Conservation (phyloP, 2,797 vertebrate genomes). For the Catharus ustulatus region DNA sequence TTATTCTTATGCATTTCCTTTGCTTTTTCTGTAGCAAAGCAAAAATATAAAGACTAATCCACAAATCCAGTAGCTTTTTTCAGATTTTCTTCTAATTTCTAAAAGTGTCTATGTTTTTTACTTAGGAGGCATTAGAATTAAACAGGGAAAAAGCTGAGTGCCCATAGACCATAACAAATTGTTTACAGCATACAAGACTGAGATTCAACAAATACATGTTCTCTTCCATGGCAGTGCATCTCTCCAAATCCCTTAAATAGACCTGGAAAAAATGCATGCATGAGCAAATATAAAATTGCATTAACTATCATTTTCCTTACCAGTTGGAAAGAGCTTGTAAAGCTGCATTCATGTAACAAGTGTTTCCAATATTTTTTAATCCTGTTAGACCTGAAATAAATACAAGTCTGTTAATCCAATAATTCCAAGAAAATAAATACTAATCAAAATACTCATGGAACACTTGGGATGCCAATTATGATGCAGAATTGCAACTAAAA, state of each 20-base stretch:
- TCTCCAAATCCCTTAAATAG: background rate
- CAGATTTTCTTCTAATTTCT: background rate
- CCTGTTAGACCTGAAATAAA: conserved; percentile 90
- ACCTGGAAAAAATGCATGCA: background rate
- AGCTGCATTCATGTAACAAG: conserved; percentile 99
- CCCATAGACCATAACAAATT: background rate
- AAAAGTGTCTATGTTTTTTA: background rate
- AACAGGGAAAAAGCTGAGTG: background rate
- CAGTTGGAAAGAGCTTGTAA: conserved; percentile 98
- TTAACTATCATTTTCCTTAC: conserved; percentile 75
- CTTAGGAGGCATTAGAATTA: background rate
- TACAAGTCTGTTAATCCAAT: background rate
- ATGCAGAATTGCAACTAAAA: background rate
- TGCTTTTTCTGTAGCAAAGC: background rate
- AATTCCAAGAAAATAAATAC: background rate
- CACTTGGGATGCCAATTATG: background rate
- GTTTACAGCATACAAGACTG: background rate
- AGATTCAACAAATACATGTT: background rate
- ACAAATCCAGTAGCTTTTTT: background rate
- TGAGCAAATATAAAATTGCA: background rate
- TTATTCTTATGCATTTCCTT: background rate
- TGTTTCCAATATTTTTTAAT: conserved; percentile 98
- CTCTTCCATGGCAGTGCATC: background rate
- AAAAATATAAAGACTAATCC: background rate
- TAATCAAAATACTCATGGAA: background rate